Evolutionary conservation across 2,888 invertebrate species (phyloP), one percentile per base, ranked within the genome.

Genomic region (Yponomeuta sedellus): DNA sequence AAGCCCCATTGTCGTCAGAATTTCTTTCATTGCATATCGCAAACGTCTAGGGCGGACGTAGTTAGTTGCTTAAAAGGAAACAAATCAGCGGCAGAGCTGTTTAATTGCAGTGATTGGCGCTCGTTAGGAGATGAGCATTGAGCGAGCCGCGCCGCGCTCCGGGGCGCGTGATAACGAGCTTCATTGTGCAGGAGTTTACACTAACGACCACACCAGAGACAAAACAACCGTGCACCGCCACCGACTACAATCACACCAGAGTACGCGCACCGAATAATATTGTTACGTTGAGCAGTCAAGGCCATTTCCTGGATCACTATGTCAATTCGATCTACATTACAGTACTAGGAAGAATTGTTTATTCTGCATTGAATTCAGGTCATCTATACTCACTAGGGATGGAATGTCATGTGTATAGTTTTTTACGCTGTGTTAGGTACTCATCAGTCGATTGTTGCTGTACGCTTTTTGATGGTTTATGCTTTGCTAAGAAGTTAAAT

Each of bases 41-140:
- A 62, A 40, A n/a, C 22, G 10, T 10, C 19, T 19, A 25, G 20
- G 67, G 70, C 78, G 78, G 80, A 82, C 74, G 77, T 81, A 78
- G 77, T 81, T 83, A 81, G 74, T 64, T 56, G 10, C 6, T 39
- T 52, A 12, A 16, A 16, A 16, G 16, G 44, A 16, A 16, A 52
- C 44, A 52, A 52, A 52, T 52, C 16, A 5, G 44, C 44, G 16
- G 83, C 77, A 82, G 71, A 75, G 75, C 74, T 62, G 68, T 76
- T 80, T 79, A 78, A 83, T 83, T 82, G 81, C 82, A 73, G 71
- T 75, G 76, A 83, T 83, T 80, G 83, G 79, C 77, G 83, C 80
- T 83, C 79, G 75, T 83, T 79, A 82, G 75, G 75, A 77, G 72
- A 75, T 79, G 70, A 16, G 72, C 77, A 80, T 81, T 83, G 77